These are phyloP conservation scores for Euglossa dilemma DNA, from an alignment of 1,140 invertebrate species.

Conservation along the genomic window DNA sequence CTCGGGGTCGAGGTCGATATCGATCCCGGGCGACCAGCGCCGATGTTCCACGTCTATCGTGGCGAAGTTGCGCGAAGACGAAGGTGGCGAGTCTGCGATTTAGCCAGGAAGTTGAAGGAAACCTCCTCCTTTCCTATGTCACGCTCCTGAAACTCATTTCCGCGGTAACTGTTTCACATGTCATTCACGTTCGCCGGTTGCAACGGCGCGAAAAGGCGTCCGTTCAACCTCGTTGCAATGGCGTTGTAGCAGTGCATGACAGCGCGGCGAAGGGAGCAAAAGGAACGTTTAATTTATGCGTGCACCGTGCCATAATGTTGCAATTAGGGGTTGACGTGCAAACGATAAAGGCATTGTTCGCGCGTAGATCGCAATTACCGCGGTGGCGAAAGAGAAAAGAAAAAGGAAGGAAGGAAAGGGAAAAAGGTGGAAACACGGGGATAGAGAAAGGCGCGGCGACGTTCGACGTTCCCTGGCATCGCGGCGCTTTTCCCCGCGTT, in stretches of 20 bases:
- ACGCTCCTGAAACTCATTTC: not conserved
- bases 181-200: not conserved
- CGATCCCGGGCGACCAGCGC: too few relatives aligned
- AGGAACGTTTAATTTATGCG: slow-evolving; percentile 34
- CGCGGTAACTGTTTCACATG: not conserved
- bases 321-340: slow-evolving; percentile 42
- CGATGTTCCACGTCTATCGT: too few relatives aligned
- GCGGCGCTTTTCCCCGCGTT: not conserved
- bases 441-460: not conserved
- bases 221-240: not conserved
- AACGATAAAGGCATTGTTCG: slow-evolving; percentile 50
- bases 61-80: too few relatives aligned
- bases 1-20: too few relatives aligned
- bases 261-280: slow-evolving; percentile 9
- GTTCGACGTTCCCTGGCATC: not conserved
- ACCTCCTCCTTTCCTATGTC: not conserved
- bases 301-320: slow-evolving; percentile 24
- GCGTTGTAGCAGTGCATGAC: not conserved
- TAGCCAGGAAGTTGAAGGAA: not conserved
- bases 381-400: not conserved
- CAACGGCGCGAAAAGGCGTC: not conserved
- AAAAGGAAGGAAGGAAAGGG: not conserved
- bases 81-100: not conserved
- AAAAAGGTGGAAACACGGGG: too few relatives aligned
- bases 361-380: slow-evolving; percentile 33